Conservation (phyloP, 2,113 vertebrate genomes). For the Phocoena sinus region DNA sequence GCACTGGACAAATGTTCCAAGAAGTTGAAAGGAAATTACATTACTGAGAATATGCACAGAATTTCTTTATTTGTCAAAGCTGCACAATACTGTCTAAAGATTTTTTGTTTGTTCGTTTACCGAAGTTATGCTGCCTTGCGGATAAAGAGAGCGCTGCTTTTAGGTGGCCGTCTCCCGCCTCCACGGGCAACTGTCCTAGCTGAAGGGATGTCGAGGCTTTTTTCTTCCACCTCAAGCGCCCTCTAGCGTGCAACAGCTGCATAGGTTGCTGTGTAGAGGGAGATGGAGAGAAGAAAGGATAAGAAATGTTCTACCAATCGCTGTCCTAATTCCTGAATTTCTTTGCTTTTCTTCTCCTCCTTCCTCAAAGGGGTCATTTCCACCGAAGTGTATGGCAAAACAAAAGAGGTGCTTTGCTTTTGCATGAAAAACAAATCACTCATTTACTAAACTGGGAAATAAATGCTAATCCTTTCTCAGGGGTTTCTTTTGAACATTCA, state of each 20-base stretch:
- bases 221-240: conserved; percentile 87
- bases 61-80: conserved; percentile 34
- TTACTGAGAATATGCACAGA: not conserved
- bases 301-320: conserved; percentile 1
- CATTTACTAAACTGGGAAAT: conserved; percentile 58
- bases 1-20: not conserved
- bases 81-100: not conserved
- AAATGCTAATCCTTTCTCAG: conserved; percentile 55
- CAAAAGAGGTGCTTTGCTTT: conserved; percentile 42
- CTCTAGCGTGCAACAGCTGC: conserved; percentile 90
- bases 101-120: conserved; percentile 23
- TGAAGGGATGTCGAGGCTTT: conserved; percentile 51
- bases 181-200: not conserved
- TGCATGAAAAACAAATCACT: conserved; percentile 57
- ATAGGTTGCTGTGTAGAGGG: conserved; percentile 64
- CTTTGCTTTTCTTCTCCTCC: conserved; percentile 10
- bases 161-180: conserved; percentile 29
- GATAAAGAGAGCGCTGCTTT: conserved; percentile 21
- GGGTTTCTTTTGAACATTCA: conserved; percentile 58
- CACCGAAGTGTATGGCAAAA: conserved; percentile 31
- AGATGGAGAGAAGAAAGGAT: conserved; percentile 15
- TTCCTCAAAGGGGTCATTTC: conserved; percentile 44
- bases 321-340: conserved; percentile 49
- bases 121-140: conserved; percentile 2
- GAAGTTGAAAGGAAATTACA: conserved; percentile 40